phyloP scores from a whole-genome alignment of 35 echinoderm and acorn worm species.

The Heliocidaris tuberculata region DNA sequence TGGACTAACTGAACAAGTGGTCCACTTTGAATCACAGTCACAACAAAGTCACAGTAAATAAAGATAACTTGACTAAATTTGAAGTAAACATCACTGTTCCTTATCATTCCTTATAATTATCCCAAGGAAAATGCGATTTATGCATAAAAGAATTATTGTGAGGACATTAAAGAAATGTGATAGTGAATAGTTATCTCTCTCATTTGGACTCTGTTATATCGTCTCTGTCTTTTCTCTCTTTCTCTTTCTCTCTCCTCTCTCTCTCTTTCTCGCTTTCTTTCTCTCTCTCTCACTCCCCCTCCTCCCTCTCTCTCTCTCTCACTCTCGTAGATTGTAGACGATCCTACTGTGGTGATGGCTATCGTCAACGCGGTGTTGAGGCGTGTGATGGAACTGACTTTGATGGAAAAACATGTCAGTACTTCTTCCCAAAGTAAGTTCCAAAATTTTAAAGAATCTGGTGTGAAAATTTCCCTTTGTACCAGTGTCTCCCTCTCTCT shows the following conservation, averaged over 20 bases:
- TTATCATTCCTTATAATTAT: too few relatives aligned
- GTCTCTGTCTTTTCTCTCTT: not conserved
- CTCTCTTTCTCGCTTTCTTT: not conserved
- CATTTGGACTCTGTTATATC: not conserved
- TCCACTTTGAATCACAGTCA: too few relatives aligned
- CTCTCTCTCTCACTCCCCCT: not conserved
- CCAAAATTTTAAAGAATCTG: not conserved
- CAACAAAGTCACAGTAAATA: too few relatives aligned
- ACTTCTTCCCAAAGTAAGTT: slow-evolving; percentile 78
- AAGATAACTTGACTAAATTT: too few relatives aligned
- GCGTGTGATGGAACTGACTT: slow-evolving; percentile 90
- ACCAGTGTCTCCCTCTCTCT: not conserved
- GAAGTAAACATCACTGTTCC: too few relatives aligned
- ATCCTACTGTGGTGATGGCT: slow-evolving; percentile 95
- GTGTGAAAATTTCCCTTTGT: not conserved
- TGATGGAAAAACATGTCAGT: slow-evolving; percentile 73
- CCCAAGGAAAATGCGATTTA: too few relatives aligned
- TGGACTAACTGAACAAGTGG: too few relatives aligned
- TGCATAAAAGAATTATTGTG: too few relatives aligned
- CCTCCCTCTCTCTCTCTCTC: not conserved
- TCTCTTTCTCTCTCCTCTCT: not conserved
- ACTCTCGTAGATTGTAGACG: slow-evolving; percentile 63
- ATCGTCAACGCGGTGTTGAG: slow-evolving; percentile 79
- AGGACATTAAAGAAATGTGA: too few relatives aligned
- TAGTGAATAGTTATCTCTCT: too few relatives aligned